Base-by-base conservation (phyloP, 2,888 invertebrate species). In the Andrena hattorfiana region DNA sequence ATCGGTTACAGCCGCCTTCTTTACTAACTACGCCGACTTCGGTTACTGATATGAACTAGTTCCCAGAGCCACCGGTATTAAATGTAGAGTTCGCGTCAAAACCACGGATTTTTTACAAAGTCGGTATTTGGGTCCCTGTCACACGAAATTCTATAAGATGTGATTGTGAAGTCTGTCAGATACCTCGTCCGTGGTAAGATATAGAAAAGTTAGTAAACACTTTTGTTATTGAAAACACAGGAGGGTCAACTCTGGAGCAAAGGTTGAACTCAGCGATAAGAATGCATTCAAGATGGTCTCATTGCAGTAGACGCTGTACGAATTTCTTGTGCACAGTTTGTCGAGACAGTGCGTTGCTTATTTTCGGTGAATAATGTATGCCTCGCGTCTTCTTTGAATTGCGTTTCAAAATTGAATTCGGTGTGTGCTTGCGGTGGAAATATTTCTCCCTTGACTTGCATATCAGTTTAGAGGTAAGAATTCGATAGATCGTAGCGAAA, bases 231-330 rank as follows among this genome's bases (percentile, higher is more conserved):
- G 13, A 13, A 20, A 70, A 64, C 28, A 28, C 23, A n/a, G 35
- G 20, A 63, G 35, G 62, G 48, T 72, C 60, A 62, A n/a, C n/a
- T 2, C 2, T 1, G 20, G 68, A 35, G 56, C 69, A 83, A 30
- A 73, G 79, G 78, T n/a, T 77, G 51, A 49, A 30, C 20, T 32
- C 42, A 68, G 26, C 54, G 85, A 85, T 85, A 85, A 75, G 49
- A 48, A 64, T 8, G 8, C 35, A 63, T 54, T 10, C 76, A 81
- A 13, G 48, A 54, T 67, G 51, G 48, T 28, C 51, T 35, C 26
- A 23, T 59, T 20, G 26, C 5, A 48, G 32, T 49, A 10, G 6
- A 35, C 30, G 48, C 30, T 48, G n/a, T 6, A 62, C 26, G 10
- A 59, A 69, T 35, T 74, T 48, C 32, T 59, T 20, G 56, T 10